Evolutionary conservation across 1,140 invertebrate genomes (phyloP).

Genomic region (Diabrotica undecimpunctata): DNA sequence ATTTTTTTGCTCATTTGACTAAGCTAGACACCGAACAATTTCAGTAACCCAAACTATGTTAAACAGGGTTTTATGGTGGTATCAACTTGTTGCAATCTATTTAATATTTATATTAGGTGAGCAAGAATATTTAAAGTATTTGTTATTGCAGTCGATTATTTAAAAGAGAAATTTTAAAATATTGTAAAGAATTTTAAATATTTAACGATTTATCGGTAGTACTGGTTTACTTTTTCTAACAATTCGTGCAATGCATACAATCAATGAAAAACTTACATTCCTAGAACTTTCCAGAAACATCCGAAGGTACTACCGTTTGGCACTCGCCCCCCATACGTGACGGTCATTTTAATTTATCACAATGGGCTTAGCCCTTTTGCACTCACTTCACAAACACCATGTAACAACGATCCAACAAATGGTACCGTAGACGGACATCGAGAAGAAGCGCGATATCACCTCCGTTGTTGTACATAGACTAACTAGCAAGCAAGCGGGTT

Average conservation of each 20-base stretch:
- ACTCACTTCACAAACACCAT: constrained; percentile 21
- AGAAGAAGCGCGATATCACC: neutral
- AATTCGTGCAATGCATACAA: neutral
- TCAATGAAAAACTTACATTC: constrained; percentile 33
- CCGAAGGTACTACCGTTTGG: constrained; percentile 87
- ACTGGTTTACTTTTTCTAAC: neutral
- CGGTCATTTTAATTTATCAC: constrained; percentile 60
- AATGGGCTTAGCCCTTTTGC: constrained; percentile 12
- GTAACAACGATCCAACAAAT: neutral
- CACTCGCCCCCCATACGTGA: constrained; percentile 83
- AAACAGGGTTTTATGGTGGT: too few relatives aligned
- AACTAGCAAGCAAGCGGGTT: neutral
- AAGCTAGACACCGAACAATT: too few relatives aligned
- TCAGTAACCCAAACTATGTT: too few relatives aligned
- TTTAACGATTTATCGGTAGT: neutral
- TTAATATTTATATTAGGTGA: too few relatives aligned
- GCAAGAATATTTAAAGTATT: too few relatives aligned
- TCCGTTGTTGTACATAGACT: constrained; percentile 12
- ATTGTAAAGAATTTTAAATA: constrained; percentile 3
- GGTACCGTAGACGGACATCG: neutral
- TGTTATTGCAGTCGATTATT: neutral
- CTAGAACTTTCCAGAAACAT: constrained; percentile 65
- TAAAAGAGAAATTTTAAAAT: neutral
- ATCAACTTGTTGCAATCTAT: too few relatives aligned
- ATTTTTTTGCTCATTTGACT: too few relatives aligned